phyloP scores from a whole-genome alignment of 2,113 vertebrate genomes.

The Protomyctophum bolini region DNA sequence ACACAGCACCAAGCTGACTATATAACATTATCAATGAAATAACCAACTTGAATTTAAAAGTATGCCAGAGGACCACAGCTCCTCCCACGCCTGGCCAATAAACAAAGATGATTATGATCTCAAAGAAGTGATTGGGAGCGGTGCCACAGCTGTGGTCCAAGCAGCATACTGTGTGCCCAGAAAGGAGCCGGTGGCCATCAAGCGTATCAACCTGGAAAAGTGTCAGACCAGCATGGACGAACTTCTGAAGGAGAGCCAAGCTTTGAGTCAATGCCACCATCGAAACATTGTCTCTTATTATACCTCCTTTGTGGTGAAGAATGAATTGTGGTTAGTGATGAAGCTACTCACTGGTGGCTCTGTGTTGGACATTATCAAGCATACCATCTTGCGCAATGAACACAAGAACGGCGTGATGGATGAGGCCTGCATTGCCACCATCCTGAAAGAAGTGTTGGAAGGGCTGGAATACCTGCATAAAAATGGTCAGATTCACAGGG shows the following conservation, averaged over 20 bases:
- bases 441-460: slow-evolving; percentile 91
- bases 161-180: slow-evolving; percentile 89
- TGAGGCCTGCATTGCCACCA: slow-evolving; percentile 89
- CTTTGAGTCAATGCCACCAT: slow-evolving; percentile 97
- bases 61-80: slow-evolving; percentile 89
- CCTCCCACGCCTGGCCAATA: slow-evolving; percentile 89
- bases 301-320: slow-evolving; percentile 96
- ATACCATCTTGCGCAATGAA: slow-evolving; percentile 92
- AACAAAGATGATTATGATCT: slow-evolving; percentile 94
- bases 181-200: slow-evolving; percentile 96
- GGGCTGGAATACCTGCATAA: slow-evolving; percentile 94
- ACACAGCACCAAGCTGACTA: too few relatives aligned
- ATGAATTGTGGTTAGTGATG: slow-evolving; percentile 98
- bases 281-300: slow-evolving; percentile 97
- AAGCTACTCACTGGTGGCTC: slow-evolving; percentile 95
- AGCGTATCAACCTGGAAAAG: slow-evolving; percentile 95
- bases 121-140: slow-evolving; percentile 89
- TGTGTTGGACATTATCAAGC: slow-evolving; percentile 95
- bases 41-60: slow-evolving; percentile 48
- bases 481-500: slow-evolving; percentile 96
- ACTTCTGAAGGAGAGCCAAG: slow-evolving; percentile 98
- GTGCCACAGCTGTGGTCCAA: slow-evolving; percentile 90
- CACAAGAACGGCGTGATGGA: slow-evolving; percentile 92
- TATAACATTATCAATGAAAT: slow-evolving; percentile 9
- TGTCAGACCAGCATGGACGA: slow-evolving; percentile 98